Percentiles rank a stretch among this genome's conserved stretches.
Conservation (phyloP, 2,888 invertebrate species). For the Thymelicus acteon region DNA sequence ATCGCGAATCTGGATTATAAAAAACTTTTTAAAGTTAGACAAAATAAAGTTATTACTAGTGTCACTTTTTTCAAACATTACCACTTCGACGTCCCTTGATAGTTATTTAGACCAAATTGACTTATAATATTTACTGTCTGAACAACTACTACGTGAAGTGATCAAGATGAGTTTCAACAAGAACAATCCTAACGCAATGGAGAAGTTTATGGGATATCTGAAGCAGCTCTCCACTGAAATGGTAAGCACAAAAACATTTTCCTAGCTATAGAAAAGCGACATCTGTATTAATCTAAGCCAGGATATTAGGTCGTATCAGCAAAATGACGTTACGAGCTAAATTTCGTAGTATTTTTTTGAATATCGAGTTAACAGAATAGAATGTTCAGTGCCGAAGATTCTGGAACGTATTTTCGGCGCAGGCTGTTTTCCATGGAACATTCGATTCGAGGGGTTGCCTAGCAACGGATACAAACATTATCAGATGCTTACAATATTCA, state of each 20-base stretch:
- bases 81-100: conserved; percentile 78
- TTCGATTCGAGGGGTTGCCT: conserved; percentile 62
- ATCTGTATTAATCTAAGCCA: not conserved
- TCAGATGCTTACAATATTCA: too few relatives aligned
- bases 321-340: not conserved
- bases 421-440: conserved; percentile 44
- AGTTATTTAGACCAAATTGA: conserved; percentile 36
- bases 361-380: not conserved
- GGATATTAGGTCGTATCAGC: not conserved
- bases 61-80: conserved; percentile 68
- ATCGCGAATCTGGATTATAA: conserved; percentile 73
- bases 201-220: conserved; percentile 81
- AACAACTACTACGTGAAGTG: conserved; percentile 49
- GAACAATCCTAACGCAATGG: conserved; percentile 80
- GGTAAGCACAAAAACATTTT: conserved; percentile 60
- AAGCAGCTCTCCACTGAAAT: conserved; percentile 81
- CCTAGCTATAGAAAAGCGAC: not conserved
- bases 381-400: conserved; percentile 55
- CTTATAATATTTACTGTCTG: conserved; percentile 1
- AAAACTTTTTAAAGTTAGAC: conserved; percentile 56
- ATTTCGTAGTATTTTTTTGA: not conserved
- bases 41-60: conserved; percentile 63
- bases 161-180: conserved; percentile 82
- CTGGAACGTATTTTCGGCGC: conserved; percentile 49
- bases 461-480: conserved; percentile 53